Base-by-base conservation (phyloP, 2,113 vertebrate species). In the Abramis brama region DNA sequence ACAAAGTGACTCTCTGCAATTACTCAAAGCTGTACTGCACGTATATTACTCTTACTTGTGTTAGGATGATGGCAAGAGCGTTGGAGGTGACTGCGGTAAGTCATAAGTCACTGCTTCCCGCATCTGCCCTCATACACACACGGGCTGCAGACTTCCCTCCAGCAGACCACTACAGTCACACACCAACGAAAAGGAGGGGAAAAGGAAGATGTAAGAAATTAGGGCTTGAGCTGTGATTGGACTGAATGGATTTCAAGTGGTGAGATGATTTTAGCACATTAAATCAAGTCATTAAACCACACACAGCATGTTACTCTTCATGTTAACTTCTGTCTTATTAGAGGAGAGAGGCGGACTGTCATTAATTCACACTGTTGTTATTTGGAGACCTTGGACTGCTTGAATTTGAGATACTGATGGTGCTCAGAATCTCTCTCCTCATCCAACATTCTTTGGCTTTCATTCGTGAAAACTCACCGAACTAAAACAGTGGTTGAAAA, bases 41-140 rank as follows among this genome's bases (percentile, higher is more conserved):
- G 0, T 71, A 39, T 23, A 71, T 71, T 2, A 71, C 19, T 71
- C 36, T 23, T 43, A 11, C 68, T 23, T 71, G 33, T 71, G 43
- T 25, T 25, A n/a, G 43, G 71, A 45, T 12, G 5, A 5, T 45
- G 71, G n/a, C 71, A 25, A 43, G 43, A 74, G 71, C 12, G 21
- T 45, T 74, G 45, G 71, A 74, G 71, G 71, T 74, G 71, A 74
- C 39, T 45, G 71, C 12, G 12, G 71, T 47, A 45, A 74, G 39
- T 15, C 71, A 45, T 74, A 25, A 25, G 11, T 47, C 71, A 25
- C 39, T 5, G 60, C 23, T 12, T 17, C 12, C 55, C 55, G 21
- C 55, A 57, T 57, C 2, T 19, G 6, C 60, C n/a, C n/a, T 25
- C 60, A 62, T 12, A n/a, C 70, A 73, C 70, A 71, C 64, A 73